Conservation (phyloP, 2,797 vertebrate genomes). For the Sitta carolinensis region DNA sequence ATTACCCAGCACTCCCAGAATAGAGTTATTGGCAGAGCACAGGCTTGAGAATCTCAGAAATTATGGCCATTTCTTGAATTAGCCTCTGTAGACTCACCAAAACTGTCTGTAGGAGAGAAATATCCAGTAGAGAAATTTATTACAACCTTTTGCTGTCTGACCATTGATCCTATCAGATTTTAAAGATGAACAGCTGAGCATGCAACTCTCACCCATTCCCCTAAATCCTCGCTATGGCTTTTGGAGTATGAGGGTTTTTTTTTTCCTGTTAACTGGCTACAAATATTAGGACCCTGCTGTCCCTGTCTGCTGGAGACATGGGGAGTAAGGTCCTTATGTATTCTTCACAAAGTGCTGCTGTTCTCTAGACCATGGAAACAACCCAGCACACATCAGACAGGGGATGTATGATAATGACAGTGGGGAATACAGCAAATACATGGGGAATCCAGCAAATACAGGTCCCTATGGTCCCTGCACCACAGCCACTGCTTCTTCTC, state of each 20-base stretch:
- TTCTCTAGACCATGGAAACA: not conserved
- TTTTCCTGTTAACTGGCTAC: not conserved
- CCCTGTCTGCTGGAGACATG: not conserved
- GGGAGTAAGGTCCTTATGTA: not conserved
- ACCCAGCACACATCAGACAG: not conserved
- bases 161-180: not conserved
- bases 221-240: not conserved
- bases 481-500: not conserved
- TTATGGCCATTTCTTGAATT: not conserved
- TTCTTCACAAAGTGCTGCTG: not conserved
- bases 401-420: not conserved
- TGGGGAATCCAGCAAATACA: not conserved
- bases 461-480: not conserved
- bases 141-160: not conserved
- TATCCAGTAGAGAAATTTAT: not conserved
- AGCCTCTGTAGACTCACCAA: not conserved
- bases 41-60: not conserved
- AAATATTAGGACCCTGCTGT: not conserved
- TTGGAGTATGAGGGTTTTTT: not conserved
- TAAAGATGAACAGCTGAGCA: not conserved
- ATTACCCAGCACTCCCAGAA: not conserved
- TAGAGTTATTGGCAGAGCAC: not conserved
- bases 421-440: not conserved
- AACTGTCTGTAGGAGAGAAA: not conserved
- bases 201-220: not conserved